Evolutionary conservation across 2,888 invertebrate species (phyloP).

Genomic region (Rhopalosiphum nymphaeae): DNA sequence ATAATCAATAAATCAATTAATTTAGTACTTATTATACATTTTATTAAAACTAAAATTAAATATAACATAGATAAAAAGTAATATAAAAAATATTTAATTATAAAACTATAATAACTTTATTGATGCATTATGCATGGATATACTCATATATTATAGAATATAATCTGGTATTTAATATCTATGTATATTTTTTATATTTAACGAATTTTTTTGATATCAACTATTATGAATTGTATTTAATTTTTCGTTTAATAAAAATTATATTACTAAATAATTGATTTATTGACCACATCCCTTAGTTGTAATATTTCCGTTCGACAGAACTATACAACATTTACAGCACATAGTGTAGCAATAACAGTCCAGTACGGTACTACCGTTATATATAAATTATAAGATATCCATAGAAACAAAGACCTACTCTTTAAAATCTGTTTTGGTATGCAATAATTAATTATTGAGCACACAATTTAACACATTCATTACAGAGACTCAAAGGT

Average conservation of each 20-base stretch:
- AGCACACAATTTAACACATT: background rate
- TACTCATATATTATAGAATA: background rate
- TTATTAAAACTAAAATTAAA: background rate
- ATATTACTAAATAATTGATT: background rate
- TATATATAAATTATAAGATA: background rate
- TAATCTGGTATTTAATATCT: background rate
- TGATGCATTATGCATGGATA: background rate
- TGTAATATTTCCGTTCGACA: too few species aligned
- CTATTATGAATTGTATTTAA: background rate
- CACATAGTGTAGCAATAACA: background rate
- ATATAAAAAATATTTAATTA: background rate
- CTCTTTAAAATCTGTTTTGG: background rate
- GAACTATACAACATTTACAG: background rate
- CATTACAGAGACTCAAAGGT: background rate
- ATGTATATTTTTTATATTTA: background rate
- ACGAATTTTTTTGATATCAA: background rate
- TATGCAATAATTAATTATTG: background rate
- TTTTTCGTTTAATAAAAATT: background rate
- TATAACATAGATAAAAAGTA: background rate
- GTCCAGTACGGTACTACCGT: too few species aligned
- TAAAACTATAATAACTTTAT: background rate
- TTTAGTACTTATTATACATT: background rate
- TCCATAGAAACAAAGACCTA: background rate
- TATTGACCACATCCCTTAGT: background rate
- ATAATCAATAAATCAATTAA: background rate